Base-by-base conservation (phyloP, 1,140 invertebrate genomes). In the Melipona quadrifasciata region DNA sequence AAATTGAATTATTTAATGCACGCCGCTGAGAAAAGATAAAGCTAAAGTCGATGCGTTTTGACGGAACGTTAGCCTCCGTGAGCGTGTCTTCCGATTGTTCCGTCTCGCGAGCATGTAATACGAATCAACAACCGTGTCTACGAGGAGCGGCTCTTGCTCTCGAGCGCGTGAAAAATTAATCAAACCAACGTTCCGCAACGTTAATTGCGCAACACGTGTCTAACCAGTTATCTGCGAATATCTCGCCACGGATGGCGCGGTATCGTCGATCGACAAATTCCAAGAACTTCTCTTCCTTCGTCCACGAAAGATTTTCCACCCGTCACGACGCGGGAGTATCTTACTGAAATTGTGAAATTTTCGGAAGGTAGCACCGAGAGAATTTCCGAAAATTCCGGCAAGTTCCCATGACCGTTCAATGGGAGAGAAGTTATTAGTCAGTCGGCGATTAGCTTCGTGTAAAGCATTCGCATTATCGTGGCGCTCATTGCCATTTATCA, bases 51-150 rank as follows among this genome's bases (percentile, higher is more conserved):
- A 83, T 68, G 53, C 72, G 81, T 90, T 91, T 65, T 90, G 91
- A 91, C 87, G 85, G 86, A 90, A 90, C 87, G 89, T 87, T 87
- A 83, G 76, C 68, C 55, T 47, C 34, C 70, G 74, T 84, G 87
- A 90, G 87, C 85, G 87, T 85, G 74, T 86, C 88, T 93, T 89
- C 89, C 91, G 87, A 91, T 92, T 92, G 93, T 94, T 94, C 93
- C 92, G 90, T 94, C 89, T 91, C 89, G 91, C 89, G 87, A 94
- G 94, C 93, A 89, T 94, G 94, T 94, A 94, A 94, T 94, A 92
- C 87, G 93, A 94, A 73, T 81, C 93, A 94, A 94, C 93, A 90
- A 90, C 89, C 93, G 93, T 94, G 89, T 93, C 92, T 92, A 84
- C 85, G 79, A 85, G 86, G 24, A 87, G 89, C 90, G 91, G 89